phyloP scores from a whole-genome alignment of 2,797 vertebrate species.

The Miichthys miiuy region DNA sequence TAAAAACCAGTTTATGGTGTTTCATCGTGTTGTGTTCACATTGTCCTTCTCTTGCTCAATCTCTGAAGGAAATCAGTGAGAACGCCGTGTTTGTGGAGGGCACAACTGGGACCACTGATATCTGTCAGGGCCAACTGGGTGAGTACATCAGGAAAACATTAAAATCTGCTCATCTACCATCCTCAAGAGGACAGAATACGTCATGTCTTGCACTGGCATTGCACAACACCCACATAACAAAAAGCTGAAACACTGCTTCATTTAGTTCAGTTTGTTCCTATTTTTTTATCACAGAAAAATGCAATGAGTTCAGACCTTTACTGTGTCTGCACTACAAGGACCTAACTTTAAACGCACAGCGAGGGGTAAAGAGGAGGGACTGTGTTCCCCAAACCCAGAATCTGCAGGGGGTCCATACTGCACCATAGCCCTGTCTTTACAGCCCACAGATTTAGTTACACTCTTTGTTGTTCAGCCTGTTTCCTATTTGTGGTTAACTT shows the following conservation, averaged over 20 bases:
- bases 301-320: neutral
- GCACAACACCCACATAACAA: slow-evolving; percentile 26
- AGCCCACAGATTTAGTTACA: neutral
- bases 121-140: slow-evolving; percentile 90
- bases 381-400: slow-evolving; percentile 27
- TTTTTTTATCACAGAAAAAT: slow-evolving; percentile 1
- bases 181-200: neutral
- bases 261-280: neutral
- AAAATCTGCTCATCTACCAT: neutral
- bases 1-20: neutral
- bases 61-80: slow-evolving; percentile 81
- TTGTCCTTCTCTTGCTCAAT: neutral
- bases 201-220: slow-evolving; percentile 21
- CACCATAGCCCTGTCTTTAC: neutral
- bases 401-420: slow-evolving; percentile 22
- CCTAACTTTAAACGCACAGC: slow-evolving; percentile 34
- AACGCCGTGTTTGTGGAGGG: slow-evolving; percentile 86
- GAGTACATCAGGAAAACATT: slow-evolving; percentile 58
- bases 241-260: neutral
- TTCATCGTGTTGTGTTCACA: neutral
- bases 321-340: neutral
- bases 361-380: slow-evolving; percentile 17
- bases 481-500: slow-evolving; percentile 52
- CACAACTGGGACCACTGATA: slow-evolving; percentile 85
- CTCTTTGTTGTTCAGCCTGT: slow-evolving; percentile 41